Evolutionary conservation across 2,797 vertebrate genomes (phyloP), one percentile per base, ranked within the genome.

Genomic region (Anabacerthia variegaticeps): DNA sequence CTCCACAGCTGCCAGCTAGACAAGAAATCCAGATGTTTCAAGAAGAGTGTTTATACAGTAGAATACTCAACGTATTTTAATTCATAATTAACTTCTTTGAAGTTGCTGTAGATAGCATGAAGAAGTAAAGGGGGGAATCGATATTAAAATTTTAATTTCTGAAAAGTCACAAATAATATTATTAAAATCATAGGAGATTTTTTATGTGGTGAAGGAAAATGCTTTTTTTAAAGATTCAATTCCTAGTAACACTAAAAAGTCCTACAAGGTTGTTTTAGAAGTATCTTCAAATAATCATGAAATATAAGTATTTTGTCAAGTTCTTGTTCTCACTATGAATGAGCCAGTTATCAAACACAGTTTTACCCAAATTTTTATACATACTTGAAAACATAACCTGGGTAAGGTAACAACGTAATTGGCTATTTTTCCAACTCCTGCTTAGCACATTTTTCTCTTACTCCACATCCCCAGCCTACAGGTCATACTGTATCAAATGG

Each of bases 141-240:
- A 86, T 44, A 66, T 5, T 49, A 8, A 32, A 30, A 30, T 36
- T 34, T 28, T n/a, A 12, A 14, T 27, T 61, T 76, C 52, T 14
- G 2, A 37, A 36, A 34, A 34, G 1, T 49, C 7, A 8, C 20
- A 81, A 51, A 14, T 23, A 51, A 14, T 23, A 54, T 52, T 36
- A 69, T 34, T 52, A 23, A 56, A 80, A 80, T 4, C 0, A 23
- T 6, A 54, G 8, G 10, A 0, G 2, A 0, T 17, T 19, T 21
- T 68, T 80, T 6, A 46, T 24, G 19, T 52, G 27, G 61, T 54
- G 23, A 74, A 81, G 14, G 3, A 61, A 30, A 12, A 68, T 20
- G 7, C 18, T 12, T 49, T 71, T 71, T 58, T 34, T 36, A 82
- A 76, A 49, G 44, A 32, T 15, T 61, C 23, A 66, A 28, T 15